Percentiles rank a stretch among this genome's conserved stretches.
phyloP scores from a whole-genome alignment of 2,888 invertebrate genomes.

The Scaptomyza tumidula region DNA sequence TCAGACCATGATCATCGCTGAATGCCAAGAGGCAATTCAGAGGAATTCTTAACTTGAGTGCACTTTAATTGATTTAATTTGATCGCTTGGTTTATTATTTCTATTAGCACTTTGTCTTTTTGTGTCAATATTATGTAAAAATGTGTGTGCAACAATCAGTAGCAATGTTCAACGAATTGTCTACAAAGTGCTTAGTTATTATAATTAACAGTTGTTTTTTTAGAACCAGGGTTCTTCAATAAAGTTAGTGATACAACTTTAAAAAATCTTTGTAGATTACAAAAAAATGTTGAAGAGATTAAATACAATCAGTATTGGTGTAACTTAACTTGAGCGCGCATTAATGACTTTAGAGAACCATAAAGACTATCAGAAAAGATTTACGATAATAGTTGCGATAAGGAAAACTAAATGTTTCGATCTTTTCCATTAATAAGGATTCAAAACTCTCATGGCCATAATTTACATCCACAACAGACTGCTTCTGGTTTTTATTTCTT shows the following conservation, averaged over 20 bases:
- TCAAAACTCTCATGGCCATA: slow-evolving; percentile 12
- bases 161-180: slow-evolving; percentile 30
- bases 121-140: slow-evolving; percentile 72
- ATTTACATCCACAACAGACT: slow-evolving; percentile 11
- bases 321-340: too few species aligned
- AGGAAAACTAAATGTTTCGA: slow-evolving; percentile 2
- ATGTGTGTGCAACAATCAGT: slow-evolving; percentile 42
- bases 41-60: slow-evolving; percentile 56
- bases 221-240: too few species aligned
- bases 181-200: slow-evolving; percentile 2
- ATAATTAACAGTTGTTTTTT: too few species aligned
- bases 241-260: too few species aligned
- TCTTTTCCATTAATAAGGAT: slow-evolving; percentile 27
- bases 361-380: background rate
- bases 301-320: too few species aligned
- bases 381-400: background rate
- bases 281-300: too few species aligned
- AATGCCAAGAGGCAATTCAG: slow-evolving; percentile 58
- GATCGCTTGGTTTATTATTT: slow-evolving; percentile 73
- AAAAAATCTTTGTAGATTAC: too few species aligned
- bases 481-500: slow-evolving; percentile 10
- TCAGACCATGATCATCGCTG: slow-evolving; percentile 7
- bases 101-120: slow-evolving; percentile 71
- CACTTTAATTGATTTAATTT: slow-evolving; percentile 76
- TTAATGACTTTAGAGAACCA: background rate